These are phyloP conservation scores for Plumapathes pennacea DNA, from an alignment of 92 coral and sea anemone species.

Conservation along the genomic window DNA sequence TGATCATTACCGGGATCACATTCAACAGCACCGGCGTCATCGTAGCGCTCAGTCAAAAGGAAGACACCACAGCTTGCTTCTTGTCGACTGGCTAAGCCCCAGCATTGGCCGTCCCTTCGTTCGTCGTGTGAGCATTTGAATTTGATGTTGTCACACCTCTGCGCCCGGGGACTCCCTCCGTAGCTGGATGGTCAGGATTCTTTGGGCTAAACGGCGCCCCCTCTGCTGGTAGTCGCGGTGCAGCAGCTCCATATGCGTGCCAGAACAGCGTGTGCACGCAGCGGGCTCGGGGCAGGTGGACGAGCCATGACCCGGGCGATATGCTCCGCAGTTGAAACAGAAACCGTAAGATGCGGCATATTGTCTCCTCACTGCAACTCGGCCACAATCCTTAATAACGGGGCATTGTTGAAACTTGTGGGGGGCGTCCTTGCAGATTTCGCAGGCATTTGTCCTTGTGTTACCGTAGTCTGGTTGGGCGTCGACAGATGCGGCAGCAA, in stretches of 20 bases:
- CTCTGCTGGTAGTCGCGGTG: slow-evolving; percentile 12
- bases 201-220: slow-evolving; percentile 2
- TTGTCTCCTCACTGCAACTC: slow-evolving; percentile 37
- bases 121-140: not conserved
- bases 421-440: slow-evolving; percentile 10
- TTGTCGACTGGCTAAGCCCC: too few species aligned
- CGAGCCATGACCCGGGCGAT: slow-evolving; percentile 46
- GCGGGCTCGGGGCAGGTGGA: slow-evolving; percentile 49
- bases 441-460: slow-evolving; percentile 1
- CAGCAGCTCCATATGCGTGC: slow-evolving; percentile 43
- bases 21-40: slow-evolving; percentile 7
- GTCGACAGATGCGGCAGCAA: slow-evolving; percentile 11
- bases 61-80: too few species aligned
- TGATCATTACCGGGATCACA: slow-evolving; percentile 8
- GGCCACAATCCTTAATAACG: slow-evolving; percentile 21
- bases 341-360: slow-evolving; percentile 36
- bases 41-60: not conserved
- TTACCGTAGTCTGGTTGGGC: not conserved
- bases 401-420: slow-evolving; percentile 45
- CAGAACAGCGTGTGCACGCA: slow-evolving; percentile 43
- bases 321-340: slow-evolving; percentile 51
- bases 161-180: not conserved
- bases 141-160: not conserved
- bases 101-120: not conserved
- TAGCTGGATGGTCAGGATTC: too few species aligned